A percentile compares a stretch with the other conserved stretches of the same genome.
These are phyloP conservation scores for Mantis religiosa DNA, from an alignment of 2,888 invertebrate genomes.

Conservation along the genomic window DNA sequence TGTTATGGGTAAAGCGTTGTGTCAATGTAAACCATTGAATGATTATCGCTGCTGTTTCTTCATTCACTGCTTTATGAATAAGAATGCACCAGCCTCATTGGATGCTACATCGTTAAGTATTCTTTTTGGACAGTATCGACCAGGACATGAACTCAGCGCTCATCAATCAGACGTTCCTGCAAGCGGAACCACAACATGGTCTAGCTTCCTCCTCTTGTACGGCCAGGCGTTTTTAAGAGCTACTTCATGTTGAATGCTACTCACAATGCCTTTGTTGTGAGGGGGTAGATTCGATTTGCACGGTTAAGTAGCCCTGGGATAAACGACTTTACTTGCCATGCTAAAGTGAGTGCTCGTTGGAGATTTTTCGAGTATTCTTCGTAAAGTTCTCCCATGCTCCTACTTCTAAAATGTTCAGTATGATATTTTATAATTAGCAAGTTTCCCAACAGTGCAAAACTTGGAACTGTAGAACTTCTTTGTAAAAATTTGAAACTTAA, in stretches of 20 bases:
- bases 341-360: neutral
- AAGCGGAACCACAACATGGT: constrained; percentile 8
- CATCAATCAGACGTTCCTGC: constrained; percentile 13
- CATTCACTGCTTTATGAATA: neutral
- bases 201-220: neutral
- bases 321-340: neutral
- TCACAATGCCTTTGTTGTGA: neutral
- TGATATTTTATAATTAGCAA: no score
- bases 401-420: no score
- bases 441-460: no score
- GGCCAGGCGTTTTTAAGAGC: neutral
- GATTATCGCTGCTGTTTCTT: neutral
- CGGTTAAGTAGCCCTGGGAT: no score
- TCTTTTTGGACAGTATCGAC: neutral
- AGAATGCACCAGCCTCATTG: neutral
- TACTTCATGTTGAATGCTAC: neutral
- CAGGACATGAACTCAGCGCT: neutral
- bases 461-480: no score
- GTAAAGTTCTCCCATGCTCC: no score
- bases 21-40: no score
- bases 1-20: no score
- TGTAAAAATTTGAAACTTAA: no score
- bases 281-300: neutral
- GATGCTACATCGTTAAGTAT: neutral
- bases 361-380: neutral